Percentiles rank a stretch among this genome's conserved stretches.
These are phyloP conservation scores for Nyctibius grandis DNA, from an alignment of 2,797 vertebrate genomes.

Conservation along the genomic window DNA sequence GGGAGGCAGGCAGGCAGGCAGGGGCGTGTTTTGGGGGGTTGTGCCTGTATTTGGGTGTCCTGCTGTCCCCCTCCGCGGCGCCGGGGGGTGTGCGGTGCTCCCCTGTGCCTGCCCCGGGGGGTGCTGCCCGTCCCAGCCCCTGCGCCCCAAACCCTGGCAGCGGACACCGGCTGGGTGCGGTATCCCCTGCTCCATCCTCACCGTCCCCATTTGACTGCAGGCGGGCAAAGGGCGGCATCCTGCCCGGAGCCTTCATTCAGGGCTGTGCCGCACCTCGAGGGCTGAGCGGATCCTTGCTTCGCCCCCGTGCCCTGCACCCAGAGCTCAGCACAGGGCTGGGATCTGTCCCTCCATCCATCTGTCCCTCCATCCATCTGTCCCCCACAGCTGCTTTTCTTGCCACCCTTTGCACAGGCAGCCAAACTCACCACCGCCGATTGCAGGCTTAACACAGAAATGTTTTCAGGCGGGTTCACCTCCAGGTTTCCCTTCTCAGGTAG, in stretches of 20 bases:
- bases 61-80: background rate
- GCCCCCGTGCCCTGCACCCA: background rate
- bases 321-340: background rate
- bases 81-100: background rate
- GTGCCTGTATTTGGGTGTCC: accelerated
- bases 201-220: background rate
- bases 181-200: background rate
- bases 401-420: background rate
- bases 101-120: background rate
- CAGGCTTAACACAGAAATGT: background rate
- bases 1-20: background rate
- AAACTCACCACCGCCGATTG: background rate
- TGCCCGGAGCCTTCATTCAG: background rate
- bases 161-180: background rate
- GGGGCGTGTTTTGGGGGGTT: accelerated
- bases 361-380: accelerated
- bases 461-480: background rate
- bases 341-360: background rate
- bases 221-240: background rate
- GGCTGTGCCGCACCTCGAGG: background rate
- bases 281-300: background rate
- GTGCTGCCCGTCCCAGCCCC: background rate
- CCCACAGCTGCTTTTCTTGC: background rate
- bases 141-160: background rate
- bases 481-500: background rate